Evolutionary conservation across 1,140 invertebrate genomes (phyloP), one percentile per base, ranked within the genome.

Genomic region (Heliconius hewitsoni): DNA sequence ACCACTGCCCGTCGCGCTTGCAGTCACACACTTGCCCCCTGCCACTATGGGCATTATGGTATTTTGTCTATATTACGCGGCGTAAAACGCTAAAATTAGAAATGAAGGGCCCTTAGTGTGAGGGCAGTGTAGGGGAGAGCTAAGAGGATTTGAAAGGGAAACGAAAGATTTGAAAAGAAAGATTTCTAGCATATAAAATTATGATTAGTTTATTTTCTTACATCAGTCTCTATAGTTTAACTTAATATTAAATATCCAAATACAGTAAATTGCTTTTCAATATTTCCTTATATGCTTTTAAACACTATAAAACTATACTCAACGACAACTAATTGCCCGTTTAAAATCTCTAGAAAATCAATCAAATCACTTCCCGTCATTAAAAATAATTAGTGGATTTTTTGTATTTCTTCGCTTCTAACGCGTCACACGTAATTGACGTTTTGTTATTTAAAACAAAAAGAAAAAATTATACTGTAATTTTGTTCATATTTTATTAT

Each of bases 271-370:
- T 66, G 0, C 11, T 6, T 30, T 30, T n/a, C 27, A 13, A 66
- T 16, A 30, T 27, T 8, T 16, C 60, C 27, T 66, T 66, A 66
- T 66, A 30, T 6, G 60, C 11, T 0, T 66, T 11, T 13, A 30
- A 16, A n/a, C 27, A 66, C 3, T 18, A 5, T 9, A 27, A 66
- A 66, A 66, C 27, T 66, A 30, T 11, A 13, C 27, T 30, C 30
- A 18, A 66, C 60, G 60, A 66, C 60, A 16, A 23, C 60, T 66
- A 66, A 66, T 66, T 30, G 13, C 3, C 60, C 60, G 11, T 66
- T 66, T 66, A 27, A 60, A 60, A 60, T 30, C 11, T 66, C 13
- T 66, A 66, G 60, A 66, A 66, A 66, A 66, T 66, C 60, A 66
- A n/a, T 30, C 3, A 66, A 66, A 66, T 66, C 11, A 66, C 60